These are phyloP conservation scores for Cordilura impudica DNA, from an alignment of 2,888 invertebrate genomes.

Conservation along the genomic window DNA sequence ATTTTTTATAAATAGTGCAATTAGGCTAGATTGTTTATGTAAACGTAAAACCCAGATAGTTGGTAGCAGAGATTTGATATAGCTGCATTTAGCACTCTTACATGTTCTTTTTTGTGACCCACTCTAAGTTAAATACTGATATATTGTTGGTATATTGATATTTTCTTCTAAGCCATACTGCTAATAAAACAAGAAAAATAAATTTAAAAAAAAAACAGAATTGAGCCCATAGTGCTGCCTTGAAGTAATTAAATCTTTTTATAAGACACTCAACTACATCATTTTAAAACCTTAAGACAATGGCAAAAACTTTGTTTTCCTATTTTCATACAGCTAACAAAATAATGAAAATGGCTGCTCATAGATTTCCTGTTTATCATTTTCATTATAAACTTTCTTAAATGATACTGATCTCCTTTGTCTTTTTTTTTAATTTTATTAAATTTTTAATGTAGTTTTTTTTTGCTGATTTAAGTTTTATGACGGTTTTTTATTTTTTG, in stretches of 20 bases:
- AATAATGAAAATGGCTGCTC: conserved; percentile 37
- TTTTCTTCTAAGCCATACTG: too few relatives aligned
- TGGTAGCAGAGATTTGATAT: too few relatives aligned
- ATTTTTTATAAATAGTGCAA: too few relatives aligned
- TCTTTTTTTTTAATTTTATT: conserved; percentile 13
- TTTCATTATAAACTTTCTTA: conserved; percentile 67
- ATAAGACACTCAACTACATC: neutral
- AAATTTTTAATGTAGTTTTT: neutral
- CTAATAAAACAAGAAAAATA: too few relatives aligned
- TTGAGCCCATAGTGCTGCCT: neutral
- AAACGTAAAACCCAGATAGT: too few relatives aligned
- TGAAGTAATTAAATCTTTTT: neutral
- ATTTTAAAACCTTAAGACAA: conserved; percentile 31
- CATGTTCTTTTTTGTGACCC: too few relatives aligned
- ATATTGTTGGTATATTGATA: too few relatives aligned
- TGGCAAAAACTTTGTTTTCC: conserved; percentile 32
- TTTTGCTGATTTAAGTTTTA: neutral
- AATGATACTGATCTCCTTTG: conserved; percentile 69
- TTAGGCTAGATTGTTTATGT: too few relatives aligned
- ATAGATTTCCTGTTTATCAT: conserved; percentile 53
- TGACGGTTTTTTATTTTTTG: neutral
- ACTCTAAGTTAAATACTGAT: too few relatives aligned
- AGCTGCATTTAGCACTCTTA: too few relatives aligned
- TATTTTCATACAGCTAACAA: neutral
- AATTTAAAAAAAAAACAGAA: neutral